Evolutionary conservation across 2,888 invertebrate genomes (phyloP), one percentile per base, ranked within the genome.

Genomic region (Drosophila eohydei): DNA sequence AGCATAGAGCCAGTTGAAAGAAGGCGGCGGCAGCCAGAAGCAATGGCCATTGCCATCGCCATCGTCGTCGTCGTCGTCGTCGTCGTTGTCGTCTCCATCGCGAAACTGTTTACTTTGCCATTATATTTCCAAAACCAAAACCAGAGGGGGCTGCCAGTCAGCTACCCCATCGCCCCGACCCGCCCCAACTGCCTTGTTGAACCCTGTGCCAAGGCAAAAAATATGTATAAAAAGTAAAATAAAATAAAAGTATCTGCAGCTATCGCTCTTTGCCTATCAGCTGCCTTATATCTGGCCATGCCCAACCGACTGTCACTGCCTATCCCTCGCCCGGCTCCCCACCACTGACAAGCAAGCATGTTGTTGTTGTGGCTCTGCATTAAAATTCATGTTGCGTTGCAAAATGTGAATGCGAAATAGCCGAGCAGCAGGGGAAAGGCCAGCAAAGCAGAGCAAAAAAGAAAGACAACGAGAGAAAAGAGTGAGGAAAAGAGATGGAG

Each of bases 21-120:
- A 69, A 70, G 62, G 62, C 70, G 70, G 70, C 70, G 63, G 69
- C 61, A 70, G 70, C 69, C 70, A 78, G 77, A 78, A 78, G 77
- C 77, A 66, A 78, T 72, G 78, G 77, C 77, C 74, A 70, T 72
- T 46, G 59, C 66, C 72, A 51, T 46, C 64, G 57, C 52, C 72
- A 34, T 16, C 41, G 36, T n/a, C 55, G 48, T 44, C 36, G 43
- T 38, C 50, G 41, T 44, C 72, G 38, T 63, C 55, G 50, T 61
- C 66, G 69, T 74, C 66, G 38, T 63, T 55, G 50, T 61, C 66
- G 69, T 74, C 66, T 44, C 63, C 71, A 67, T 71, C 71, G 78
- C 79, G 83, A 83, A 83, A 78, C 80, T 82, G 82, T 82, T 82
- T 82, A 82, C 85, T 82, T 83, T 82, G 85, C 82, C 82, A 85